Conservation (phyloP, 2,888 invertebrate genomes). For the Philaethria dido region DNA sequence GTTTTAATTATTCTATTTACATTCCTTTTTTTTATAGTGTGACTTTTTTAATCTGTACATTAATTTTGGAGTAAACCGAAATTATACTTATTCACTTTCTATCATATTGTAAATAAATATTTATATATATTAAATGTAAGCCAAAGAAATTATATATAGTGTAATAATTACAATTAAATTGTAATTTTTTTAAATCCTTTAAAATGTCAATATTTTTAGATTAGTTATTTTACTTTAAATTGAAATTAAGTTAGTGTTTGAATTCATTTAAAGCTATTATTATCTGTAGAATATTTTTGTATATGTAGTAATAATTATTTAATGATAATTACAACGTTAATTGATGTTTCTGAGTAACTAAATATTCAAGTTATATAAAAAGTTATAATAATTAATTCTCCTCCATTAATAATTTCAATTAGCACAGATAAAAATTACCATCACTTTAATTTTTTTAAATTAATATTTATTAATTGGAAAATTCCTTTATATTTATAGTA, state of each 20-base stretch:
- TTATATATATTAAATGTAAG: constrained; percentile 6
- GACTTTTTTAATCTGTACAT: constrained; percentile 25
- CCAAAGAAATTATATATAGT: constrained; percentile 36
- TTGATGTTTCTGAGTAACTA: not conserved
- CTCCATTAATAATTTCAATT: not conserved
- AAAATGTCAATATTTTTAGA: constrained; percentile 25
- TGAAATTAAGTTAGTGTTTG: too few relatives aligned
- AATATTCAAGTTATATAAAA: too few relatives aligned
- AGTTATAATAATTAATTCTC: not conserved
- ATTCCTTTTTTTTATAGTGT: constrained; percentile 15
- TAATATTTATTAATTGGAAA: too few relatives aligned
- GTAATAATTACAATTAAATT: constrained; percentile 5
- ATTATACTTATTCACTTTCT: constrained; percentile 44
- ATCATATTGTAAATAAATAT: constrained; percentile 15
- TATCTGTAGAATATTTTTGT: not conserved
- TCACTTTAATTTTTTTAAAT: not conserved
- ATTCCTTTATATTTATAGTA: too few relatives aligned
- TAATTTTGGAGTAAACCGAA: constrained; percentile 65
- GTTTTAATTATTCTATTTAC: constrained; percentile 12
- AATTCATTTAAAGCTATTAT: not conserved
- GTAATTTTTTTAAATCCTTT: constrained; percentile 11
- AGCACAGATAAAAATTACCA: not conserved
- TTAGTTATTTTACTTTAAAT: not conserved
- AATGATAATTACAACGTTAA: constrained; percentile 6
- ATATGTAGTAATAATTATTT: not conserved